Base-by-base conservation (phyloP, 1,140 invertebrate species). In the Drosophila murphyi region DNA sequence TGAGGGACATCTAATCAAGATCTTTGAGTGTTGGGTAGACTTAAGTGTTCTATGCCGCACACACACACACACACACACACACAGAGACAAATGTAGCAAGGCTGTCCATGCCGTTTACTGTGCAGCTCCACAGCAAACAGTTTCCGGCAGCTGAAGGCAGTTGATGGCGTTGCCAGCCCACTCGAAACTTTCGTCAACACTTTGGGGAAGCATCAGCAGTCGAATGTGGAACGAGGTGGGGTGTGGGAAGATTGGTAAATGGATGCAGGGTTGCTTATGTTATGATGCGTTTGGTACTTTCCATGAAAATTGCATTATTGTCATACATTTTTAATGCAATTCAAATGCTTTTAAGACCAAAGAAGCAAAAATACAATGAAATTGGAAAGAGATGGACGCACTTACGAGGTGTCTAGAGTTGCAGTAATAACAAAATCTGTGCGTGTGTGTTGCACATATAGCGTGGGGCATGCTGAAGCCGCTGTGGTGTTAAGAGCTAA, bases 1-100 rank as follows among this genome's bases (percentile, higher is more conserved):
- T 57, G 54, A 45, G 69, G 81, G 69, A 55, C 72, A 80, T 72
- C 77, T 80, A 85, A 85, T 85, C 81, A 74, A 80, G 73, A 80
- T 77, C 74, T 80, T 56, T 39, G 50, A 69, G 65, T 68, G 62
- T 80, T 61, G 52, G 65, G 65, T 47, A 57, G 69, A 70, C 72
- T 83, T 83, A 83, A 79, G 68, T 70, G 72, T 73, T 85, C 70
- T 60, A 50, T 54, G 55, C 48, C 72, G 59, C 29, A 61, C 54
- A 51, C 56, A 35, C 55, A 5, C 32, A n/a, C 60, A 5, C 32
- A n/a, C 60, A 31, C n/a, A 20, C 43, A 45, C 72, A 55, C 20
- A 74, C 37, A 55, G 48, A 45, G 55, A 35, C 48, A 54, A 28
- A 39, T 54, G 12, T 32, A 28, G 8, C 43, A 54, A 32, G 55